Evolutionary conservation across 1,140 invertebrate species (phyloP).

Genomic region (Leptoteleia sp.): DNA sequence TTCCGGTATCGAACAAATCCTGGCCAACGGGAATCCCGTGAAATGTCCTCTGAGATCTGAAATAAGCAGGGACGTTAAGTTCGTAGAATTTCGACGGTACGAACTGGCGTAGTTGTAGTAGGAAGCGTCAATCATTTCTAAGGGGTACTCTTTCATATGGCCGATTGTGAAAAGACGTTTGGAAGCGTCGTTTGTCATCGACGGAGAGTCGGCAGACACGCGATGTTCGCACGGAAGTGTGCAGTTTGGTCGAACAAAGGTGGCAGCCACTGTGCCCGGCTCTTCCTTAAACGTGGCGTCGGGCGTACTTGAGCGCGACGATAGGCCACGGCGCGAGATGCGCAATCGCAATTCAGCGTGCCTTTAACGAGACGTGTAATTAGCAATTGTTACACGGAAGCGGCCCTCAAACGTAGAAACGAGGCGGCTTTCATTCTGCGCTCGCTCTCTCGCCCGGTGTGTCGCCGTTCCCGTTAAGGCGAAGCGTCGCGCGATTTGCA

Average conservation of each 20-base stretch:
- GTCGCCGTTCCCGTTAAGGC: slow-evolving; percentile 60
- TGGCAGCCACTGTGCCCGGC: slow-evolving; percentile 21
- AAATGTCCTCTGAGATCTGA: no score
- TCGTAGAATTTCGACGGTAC: no score
- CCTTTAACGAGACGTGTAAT: slow-evolving; percentile 66
- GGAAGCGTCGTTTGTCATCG: slow-evolving; percentile 45
- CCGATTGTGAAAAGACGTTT: slow-evolving; percentile 31
- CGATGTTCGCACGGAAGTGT: slow-evolving; percentile 45
- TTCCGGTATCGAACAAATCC: no score
- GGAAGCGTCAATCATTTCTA: slow-evolving; percentile 27
- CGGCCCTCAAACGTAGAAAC: slow-evolving; percentile 55
- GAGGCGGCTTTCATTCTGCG: slow-evolving; percentile 58
- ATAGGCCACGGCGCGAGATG: slow-evolving; percentile 38
- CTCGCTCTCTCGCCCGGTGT: slow-evolving; percentile 19
- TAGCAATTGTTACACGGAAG: slow-evolving; percentile 66
- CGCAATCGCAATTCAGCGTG: slow-evolving; percentile 60
- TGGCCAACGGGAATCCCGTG: no score
- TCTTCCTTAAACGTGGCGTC: slow-evolving; percentile 27
- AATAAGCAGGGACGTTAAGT: no score
- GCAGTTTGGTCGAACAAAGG: slow-evolving; percentile 40
- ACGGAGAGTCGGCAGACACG: slow-evolving; percentile 21
- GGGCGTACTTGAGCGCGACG: slow-evolving; percentile 23
- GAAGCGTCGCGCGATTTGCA: slow-evolving; percentile 61
- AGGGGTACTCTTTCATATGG: slow-evolving; percentile 12
- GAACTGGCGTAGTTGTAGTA: slow-evolving; percentile 25